Base-by-base conservation (phyloP, 53 echinoderm and acorn worm genomes). In the Holothuria leucospilota region DNA sequence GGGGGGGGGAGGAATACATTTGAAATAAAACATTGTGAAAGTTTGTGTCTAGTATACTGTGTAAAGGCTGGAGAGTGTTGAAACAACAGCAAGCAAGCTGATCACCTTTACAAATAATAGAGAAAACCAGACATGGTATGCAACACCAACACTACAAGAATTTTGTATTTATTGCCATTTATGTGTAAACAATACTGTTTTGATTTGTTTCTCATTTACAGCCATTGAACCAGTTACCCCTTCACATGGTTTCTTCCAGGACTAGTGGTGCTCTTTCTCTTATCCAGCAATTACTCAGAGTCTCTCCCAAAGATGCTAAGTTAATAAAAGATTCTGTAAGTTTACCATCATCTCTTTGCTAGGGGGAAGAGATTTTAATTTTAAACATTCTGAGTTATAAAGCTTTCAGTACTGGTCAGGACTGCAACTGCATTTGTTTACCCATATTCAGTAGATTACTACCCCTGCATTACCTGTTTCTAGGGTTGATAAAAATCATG, bases 231-330 rank as follows among this genome's bases (percentile, higher is more conserved):
- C 97, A 94, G 87, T 65, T 93, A 30, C 91, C 97, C 1, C 66
- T 96, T 29, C 97, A 96, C 85, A 96, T 94, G 89, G 94, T 94
- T 1, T 77, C 97, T 26, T 38, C 87, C 46, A 91, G 97, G 88
- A 89, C 91, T 24, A 96, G 94, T 78, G 94, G 97, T 51, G 97
- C 92, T n/a, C 86, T 96, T 12, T 63, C 88, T 29, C 86, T 93
- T 78, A 78, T 96, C 53, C 97, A 96, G 34, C 84, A 82, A 29
- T 82, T 96, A 39, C 93, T 96, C 71, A 92, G 82, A 82, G 91
- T 88, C 21, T 96, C 94, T 9, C 93, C 94, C 0, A 93, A 91
- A 90, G 97, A 95, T 81, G 91, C 94, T 25, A 95, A 93, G 68
- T 86, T 94, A 21, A 85, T 86, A 1, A 96, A 90, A 90, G 97